Percentiles rank a stretch among this genome's conserved stretches.
Conservation (phyloP, 2,888 invertebrate genomes). For the Panopea generosa region DNA sequence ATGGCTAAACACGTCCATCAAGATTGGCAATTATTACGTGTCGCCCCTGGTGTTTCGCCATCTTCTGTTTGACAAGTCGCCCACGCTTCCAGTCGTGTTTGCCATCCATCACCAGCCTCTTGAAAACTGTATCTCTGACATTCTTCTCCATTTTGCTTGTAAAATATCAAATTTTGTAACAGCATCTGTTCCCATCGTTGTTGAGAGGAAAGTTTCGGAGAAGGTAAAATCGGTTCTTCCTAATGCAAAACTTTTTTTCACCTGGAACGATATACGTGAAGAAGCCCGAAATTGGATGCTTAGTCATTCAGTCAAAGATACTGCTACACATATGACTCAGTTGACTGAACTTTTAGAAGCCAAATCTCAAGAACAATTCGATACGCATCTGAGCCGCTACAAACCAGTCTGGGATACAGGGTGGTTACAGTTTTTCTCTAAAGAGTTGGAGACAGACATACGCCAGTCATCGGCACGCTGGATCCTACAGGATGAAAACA, state of each 20-base stretch:
- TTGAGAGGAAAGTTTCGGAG: constrained; percentile 9
- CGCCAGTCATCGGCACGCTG: constrained; percentile 7
- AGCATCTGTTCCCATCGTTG: not conserved
- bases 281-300: not conserved
- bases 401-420: constrained; percentile 1
- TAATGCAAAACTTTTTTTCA: constrained; percentile 6
- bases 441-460: constrained; percentile 12
- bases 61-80: constrained; percentile 19
- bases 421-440: constrained; percentile 9
- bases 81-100: constrained; percentile 17
- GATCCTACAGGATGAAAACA: constrained; percentile 12
- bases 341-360: constrained; percentile 8
- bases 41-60: constrained; percentile 21
- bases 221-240: not conserved
- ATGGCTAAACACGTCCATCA: constrained; percentile 1
- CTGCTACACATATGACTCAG: not conserved
- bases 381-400: constrained; percentile 1
- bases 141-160: constrained; percentile 1
- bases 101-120: constrained; percentile 14
- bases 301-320: not conserved
- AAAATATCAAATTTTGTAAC: constrained; percentile 5
- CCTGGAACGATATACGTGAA: constrained; percentile 17
- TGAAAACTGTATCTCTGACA: constrained; percentile 5
- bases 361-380: constrained; percentile 1
- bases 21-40: constrained; percentile 12